Percentiles rank a stretch among this genome's conserved stretches.
These are phyloP conservation scores for Entomobrya multifasciata DNA, from an alignment of 2,888 invertebrate genomes.

Conservation along the genomic window DNA sequence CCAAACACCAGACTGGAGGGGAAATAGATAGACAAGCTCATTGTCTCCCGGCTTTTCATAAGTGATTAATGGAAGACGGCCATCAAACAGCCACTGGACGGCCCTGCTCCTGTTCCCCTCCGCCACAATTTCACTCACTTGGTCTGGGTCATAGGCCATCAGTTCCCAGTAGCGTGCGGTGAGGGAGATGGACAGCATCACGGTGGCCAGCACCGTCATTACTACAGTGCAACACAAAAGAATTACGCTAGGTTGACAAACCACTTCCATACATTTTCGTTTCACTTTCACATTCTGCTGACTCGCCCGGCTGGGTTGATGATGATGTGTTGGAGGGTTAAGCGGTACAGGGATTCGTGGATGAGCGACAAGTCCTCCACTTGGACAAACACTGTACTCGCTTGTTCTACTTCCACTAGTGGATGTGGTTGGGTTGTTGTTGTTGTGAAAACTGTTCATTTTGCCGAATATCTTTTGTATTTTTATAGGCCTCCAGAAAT, in stretches of 20 bases:
- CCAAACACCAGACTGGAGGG: slow-evolving; percentile 96
- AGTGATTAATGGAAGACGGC: slow-evolving; percentile 86
- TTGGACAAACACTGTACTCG: slow-evolving; percentile 42
- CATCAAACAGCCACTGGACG: slow-evolving; percentile 89
- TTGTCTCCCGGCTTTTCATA: slow-evolving; percentile 64
- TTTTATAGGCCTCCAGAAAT: not conserved
- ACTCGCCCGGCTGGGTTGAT: slow-evolving; percentile 27
- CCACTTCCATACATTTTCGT: slow-evolving; percentile 86
- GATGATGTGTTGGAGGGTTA: not conserved
- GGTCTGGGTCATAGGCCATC: slow-evolving; percentile 88
- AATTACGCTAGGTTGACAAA: slow-evolving; percentile 84
- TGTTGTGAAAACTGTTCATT: slow-evolving; percentile 41
- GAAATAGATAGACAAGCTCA: slow-evolving; percentile 87
- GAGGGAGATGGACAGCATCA: slow-evolving; percentile 91
- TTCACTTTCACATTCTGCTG: slow-evolving; percentile 81
- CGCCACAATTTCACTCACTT: slow-evolving; percentile 83
- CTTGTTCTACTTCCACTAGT: not conserved
- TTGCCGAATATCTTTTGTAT: not conserved
- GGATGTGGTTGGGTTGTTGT: slow-evolving; percentile 48
- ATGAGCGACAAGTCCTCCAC: slow-evolving; percentile 28
- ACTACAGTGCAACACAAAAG: slow-evolving; percentile 84
- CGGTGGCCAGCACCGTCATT: slow-evolving; percentile 89
- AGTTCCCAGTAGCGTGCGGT: slow-evolving; percentile 96
- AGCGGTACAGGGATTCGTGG: not conserved
- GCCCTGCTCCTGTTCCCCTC: slow-evolving; percentile 78